A percentile compares a stretch with the other conserved stretches of the same genome.
Conservation (phyloP, 2,797 vertebrate genomes). For the Triplophysa yarkandensis region DNA sequence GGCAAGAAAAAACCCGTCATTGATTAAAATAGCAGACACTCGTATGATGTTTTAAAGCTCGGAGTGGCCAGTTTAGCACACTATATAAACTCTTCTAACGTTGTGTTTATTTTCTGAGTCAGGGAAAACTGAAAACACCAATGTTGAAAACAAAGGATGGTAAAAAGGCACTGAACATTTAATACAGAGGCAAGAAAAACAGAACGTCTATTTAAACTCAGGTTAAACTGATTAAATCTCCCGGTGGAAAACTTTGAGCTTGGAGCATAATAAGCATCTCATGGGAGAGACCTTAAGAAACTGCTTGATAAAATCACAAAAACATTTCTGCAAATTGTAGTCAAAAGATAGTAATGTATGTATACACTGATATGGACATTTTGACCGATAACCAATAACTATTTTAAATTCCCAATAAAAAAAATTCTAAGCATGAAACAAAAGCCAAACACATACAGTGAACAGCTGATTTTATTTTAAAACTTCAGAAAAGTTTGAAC, state of each 20-base stretch:
- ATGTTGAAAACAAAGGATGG: constrained; percentile 27
- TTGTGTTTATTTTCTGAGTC: neutral
- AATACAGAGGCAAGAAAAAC: constrained; percentile 35
- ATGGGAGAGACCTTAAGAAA: no score
- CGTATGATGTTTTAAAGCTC: constrained; percentile 1
- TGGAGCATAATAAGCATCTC: no score
- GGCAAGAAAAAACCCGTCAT: neutral
- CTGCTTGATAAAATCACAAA: no score
- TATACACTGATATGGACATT: no score
- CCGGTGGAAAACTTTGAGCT: constrained; percentile 4
- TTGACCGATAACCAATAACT: no score
- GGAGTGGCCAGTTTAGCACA: constrained; percentile 3
- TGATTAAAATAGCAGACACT: constrained; percentile 12
- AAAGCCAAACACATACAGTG: no score
- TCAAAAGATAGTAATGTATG: no score
- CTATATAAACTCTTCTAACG: neutral
- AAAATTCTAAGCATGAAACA: no score
- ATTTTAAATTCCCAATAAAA: no score
- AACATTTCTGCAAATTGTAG: no score
- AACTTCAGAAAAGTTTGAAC: no score
- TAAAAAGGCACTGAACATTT: neutral
- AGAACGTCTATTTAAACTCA: constrained; percentile 48
- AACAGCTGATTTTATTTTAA: no score
- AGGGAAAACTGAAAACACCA: neutral
- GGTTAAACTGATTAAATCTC: constrained; percentile 32